These are phyloP conservation scores for Cossypha heuglini DNA, from an alignment of 2,797 vertebrate genomes.

Conservation along the genomic window DNA sequence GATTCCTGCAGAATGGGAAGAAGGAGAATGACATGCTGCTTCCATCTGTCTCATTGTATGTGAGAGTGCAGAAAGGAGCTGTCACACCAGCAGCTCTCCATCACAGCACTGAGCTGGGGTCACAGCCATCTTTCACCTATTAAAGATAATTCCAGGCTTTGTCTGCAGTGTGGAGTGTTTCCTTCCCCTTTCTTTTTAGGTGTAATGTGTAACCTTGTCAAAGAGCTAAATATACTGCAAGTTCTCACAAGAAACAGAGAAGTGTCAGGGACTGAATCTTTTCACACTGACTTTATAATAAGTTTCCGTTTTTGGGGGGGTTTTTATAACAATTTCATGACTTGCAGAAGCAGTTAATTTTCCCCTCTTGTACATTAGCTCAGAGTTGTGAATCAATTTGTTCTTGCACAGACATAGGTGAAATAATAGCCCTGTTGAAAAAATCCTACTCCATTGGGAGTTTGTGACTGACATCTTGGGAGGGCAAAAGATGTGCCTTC, in stretches of 20 bases:
- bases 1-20: neutral
- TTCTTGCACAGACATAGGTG: neutral
- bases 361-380: neutral
- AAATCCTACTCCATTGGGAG: neutral
- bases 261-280: conserved; percentile 35
- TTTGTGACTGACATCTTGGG: neutral
- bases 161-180: conserved; percentile 23
- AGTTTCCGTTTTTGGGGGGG: neutral
- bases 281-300: conserved; percentile 50
- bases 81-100: conserved; percentile 66
- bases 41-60: conserved; percentile 44
- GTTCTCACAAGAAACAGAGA: conserved; percentile 55
- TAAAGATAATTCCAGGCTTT: conserved; percentile 64
- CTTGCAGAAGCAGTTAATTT: conserved; percentile 42
- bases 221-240: conserved; percentile 49
- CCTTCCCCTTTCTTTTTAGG: conserved; percentile 21
- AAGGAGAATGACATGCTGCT: neutral
- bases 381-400: conserved; percentile 16
- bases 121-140: conserved; percentile 73
- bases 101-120: conserved; percentile 53
- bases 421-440: neutral
- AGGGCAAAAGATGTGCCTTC: neutral
- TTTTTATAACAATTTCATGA: conserved; percentile 17
- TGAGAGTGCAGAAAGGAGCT: conserved; percentile 54
- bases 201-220: conserved; percentile 60